Base-by-base conservation (phyloP, 2,888 invertebrate genomes). In the Vesta saturnalis region DNA sequence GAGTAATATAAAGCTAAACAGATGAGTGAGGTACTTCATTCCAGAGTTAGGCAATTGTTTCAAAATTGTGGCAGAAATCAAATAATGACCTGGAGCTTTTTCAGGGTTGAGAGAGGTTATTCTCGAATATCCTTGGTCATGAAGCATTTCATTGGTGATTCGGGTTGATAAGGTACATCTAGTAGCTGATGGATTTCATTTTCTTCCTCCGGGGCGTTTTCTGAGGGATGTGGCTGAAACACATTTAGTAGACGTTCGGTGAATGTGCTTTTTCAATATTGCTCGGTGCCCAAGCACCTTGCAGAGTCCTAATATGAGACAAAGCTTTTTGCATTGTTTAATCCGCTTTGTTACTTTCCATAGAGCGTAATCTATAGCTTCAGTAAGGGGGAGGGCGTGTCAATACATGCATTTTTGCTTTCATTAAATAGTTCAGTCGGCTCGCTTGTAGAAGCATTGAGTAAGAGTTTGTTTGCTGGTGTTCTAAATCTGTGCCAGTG, bases 21-120 rank as follows among this genome's bases (percentile, higher is more conserved):
- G 30, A 35, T 57, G 57, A 12, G 57, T 57, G 10, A 57, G 15
- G 30, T 57, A 57, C 35, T 35, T 57, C 35, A 57, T 57, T 57
- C 35, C 18, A 57, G 12, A 35, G 35, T 30, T 35, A 16, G 57
- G 57, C 35, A 57, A 3, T 35, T 57, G 10, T 57, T 57, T 57
- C n/a, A 57, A 35, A 10, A 16, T 16, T 35, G 14, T 30, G 30
- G 30, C 30, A 10, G 30, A 6, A 10, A 30, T 30, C 30, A 30
- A 10, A 10, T 30, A 4, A 18, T 35, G 16, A 35, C 16, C 57
- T 12, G 35, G 39, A 18, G 35, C 35, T 57, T 57, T 35, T 12
- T 57, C 18, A 15, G 1, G 30, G 10, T 57, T 30, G 10, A 10
- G 5, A 6, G 30, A 30, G n/a, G n/a, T n/a, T n/a, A n/a, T n/a